Evolutionary conservation across 2,888 invertebrate species (phyloP).

Genomic region (Tolmerus cingulatus): DNA sequence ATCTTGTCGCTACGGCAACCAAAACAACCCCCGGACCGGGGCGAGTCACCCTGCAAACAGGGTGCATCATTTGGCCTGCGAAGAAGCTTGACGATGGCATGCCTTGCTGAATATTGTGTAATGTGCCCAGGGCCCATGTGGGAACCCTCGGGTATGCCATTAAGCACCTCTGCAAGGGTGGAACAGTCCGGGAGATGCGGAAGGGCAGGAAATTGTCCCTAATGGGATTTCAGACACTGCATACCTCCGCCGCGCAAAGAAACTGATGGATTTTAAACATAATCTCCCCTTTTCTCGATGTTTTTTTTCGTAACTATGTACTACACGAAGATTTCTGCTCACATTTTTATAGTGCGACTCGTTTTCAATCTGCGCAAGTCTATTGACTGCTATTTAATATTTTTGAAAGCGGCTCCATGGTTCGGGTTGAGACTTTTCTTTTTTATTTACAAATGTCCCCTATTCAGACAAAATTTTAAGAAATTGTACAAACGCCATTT

Average conservation of each 20-base stretch:
- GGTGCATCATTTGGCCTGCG: not conserved
- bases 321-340: not conserved
- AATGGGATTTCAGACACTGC: conserved; percentile 10
- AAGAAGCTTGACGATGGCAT: not conserved
- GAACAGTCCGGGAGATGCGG: not conserved
- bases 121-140: not conserved
- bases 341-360: not conserved
- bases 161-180: not conserved
- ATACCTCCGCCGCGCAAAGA: not conserved
- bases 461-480: not conserved
- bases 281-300: not conserved
- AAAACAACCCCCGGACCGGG: not conserved
- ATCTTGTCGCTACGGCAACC: not conserved
- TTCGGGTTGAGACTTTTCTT: not conserved
- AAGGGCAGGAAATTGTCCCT: not conserved
- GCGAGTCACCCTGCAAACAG: not conserved
- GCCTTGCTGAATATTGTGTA: not conserved
- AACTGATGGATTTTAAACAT: not conserved
- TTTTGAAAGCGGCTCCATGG: not conserved
- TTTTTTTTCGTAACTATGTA: not conserved
- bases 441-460: not conserved
- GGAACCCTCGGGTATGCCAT: not conserved
- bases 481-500: too few species aligned
- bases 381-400: not conserved
- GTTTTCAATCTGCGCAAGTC: not conserved